Conservation (phyloP, 2,113 vertebrate genomes). For the Mormyrus iriodes region DNA sequence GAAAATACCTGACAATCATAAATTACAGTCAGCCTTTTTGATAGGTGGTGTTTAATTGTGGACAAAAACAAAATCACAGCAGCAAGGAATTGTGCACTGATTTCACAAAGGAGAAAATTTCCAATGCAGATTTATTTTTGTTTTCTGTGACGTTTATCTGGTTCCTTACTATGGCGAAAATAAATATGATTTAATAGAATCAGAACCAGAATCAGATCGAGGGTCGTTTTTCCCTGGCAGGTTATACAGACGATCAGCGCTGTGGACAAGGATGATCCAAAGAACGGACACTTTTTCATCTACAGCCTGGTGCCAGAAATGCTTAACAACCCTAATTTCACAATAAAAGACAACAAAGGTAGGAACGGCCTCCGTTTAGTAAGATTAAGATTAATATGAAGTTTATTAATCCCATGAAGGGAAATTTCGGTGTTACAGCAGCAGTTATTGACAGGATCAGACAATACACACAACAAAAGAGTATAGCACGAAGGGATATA, state of each 20-base stretch:
- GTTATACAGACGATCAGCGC: conserved; percentile 93
- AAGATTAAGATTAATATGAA: background rate
- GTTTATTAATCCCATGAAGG: background rate
- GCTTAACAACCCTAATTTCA: conserved; percentile 94
- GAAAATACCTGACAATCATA: conserved; percentile 6
- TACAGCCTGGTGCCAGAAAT: conserved; percentile 90
- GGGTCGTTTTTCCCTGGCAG: conserved; percentile 60
- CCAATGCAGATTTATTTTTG: background rate
- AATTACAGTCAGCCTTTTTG: background rate
- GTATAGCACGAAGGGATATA: background rate
- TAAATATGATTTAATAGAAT: background rate
- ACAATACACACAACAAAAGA: background rate
- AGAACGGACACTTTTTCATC: conserved; percentile 89
- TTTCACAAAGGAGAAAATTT: background rate
- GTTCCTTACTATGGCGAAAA: conserved; percentile 1
- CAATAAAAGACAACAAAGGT: conserved; percentile 94
- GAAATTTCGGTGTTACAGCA: background rate
- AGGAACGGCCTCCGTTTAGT: conserved; percentile 36
- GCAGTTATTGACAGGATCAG: background rate
- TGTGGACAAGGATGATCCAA: conserved; percentile 89
- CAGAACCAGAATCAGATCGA: background rate
- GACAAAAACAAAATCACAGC: background rate
- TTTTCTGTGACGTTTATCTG: conserved; percentile 19
- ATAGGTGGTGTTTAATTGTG: background rate
- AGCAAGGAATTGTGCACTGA: background rate